Percentiles rank a stretch among this genome's conserved stretches.
Evolutionary conservation across 2,888 invertebrate genomes (phyloP).

Genomic region (Nephrotoma flavescens): DNA sequence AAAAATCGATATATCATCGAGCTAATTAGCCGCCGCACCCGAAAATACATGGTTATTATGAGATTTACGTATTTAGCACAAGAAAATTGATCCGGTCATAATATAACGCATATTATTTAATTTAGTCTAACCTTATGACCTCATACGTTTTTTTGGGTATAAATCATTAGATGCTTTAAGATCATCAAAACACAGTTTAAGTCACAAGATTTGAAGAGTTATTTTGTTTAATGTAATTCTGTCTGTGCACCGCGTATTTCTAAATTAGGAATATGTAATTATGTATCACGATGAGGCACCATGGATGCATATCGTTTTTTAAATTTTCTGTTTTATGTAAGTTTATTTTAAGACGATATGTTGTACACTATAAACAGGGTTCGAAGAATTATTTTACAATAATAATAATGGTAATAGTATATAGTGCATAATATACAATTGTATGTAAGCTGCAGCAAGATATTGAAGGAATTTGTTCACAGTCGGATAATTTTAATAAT

Average conservation of each 20-base stretch:
- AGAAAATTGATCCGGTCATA: background rate
- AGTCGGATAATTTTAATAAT: background rate
- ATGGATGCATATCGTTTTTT: background rate
- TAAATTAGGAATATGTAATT: background rate
- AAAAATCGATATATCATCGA: background rate
- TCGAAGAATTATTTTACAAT: background rate
- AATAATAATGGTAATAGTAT: background rate
- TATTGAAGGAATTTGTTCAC: background rate
- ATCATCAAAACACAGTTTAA: background rate
- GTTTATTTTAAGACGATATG: background rate
- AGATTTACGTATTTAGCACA: background rate
- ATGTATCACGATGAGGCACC: background rate
- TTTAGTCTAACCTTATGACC: background rate
- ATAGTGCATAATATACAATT: background rate
- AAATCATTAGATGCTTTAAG: background rate
- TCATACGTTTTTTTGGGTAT: background rate
- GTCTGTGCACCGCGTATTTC: background rate
- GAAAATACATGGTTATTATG: background rate
- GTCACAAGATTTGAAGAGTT: background rate
- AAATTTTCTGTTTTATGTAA: background rate
- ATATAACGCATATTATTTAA: background rate
- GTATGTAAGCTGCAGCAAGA: background rate
- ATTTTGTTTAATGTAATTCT: background rate
- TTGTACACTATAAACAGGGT: background rate
- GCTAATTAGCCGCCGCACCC: background rate